Evolutionary conservation across 2,797 vertebrate genomes (phyloP).

Genomic region (Corythornis leucogaster): DNA sequence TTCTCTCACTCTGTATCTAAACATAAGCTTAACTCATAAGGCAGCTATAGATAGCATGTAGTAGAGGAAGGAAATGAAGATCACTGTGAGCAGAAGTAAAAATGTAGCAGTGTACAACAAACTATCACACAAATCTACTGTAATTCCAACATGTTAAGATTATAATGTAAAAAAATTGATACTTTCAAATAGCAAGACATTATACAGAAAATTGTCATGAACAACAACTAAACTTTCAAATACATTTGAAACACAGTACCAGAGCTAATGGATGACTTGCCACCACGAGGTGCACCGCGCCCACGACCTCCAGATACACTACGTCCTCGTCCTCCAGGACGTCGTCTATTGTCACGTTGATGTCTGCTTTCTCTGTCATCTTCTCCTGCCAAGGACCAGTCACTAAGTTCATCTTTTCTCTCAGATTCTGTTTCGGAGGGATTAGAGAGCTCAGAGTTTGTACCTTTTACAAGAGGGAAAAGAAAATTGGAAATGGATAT

Average conservation of each 20-base stretch:
- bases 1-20: not conserved
- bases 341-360: constrained; percentile 84
- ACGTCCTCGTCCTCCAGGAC: constrained; percentile 86
- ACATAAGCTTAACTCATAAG: not conserved
- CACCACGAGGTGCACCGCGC: constrained; percentile 87
- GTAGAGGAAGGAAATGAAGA: not conserved
- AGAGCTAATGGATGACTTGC: constrained; percentile 88
- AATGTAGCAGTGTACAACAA: not conserved
- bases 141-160: not conserved
- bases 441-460: constrained; percentile 96
- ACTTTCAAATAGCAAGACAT: not conserved
- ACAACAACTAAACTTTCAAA: not conserved
- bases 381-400: constrained; percentile 95
- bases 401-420: constrained; percentile 94
- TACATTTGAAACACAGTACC: constrained; percentile 75
- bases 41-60: not conserved
- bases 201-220: not conserved
- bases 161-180: not conserved
- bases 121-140: not conserved
- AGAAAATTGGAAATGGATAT: not conserved
- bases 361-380: constrained; percentile 88
- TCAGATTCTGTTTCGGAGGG: constrained; percentile 97
- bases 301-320: constrained; percentile 89
- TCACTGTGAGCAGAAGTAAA: not conserved
- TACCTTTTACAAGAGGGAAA: constrained; percentile 80